phyloP scores from a whole-genome alignment of 1,140 invertebrate genomes.

The Pseudomyrmex sp. region DNA sequence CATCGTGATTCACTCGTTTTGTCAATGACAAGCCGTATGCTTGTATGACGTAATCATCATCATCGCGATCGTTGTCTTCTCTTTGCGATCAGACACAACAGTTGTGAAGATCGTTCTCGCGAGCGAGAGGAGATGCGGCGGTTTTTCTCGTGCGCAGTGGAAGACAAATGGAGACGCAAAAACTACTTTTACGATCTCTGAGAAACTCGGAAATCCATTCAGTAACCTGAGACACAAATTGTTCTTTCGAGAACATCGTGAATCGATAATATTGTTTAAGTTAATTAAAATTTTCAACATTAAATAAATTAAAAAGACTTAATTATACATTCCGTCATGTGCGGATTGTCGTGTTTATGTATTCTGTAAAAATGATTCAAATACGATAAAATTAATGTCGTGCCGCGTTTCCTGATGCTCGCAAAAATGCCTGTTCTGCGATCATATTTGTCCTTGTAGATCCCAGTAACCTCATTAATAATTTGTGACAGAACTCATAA shows the following conservation, averaged over 20 bases:
- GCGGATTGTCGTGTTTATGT: too few relatives aligned
- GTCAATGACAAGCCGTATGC: not conserved
- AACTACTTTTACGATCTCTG: not conserved
- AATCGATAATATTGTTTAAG: too few relatives aligned
- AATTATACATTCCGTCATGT: too few relatives aligned
- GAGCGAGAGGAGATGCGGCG: slow-evolving; percentile 4
- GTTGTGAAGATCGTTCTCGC: slow-evolving; percentile 5
- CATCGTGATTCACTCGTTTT: slow-evolving; percentile 66
- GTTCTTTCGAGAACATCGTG: too few relatives aligned
- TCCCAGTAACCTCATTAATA: not conserved
- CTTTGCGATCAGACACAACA: not conserved
- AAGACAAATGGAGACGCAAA: slow-evolving; percentile 13
- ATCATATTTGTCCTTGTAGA: not conserved
- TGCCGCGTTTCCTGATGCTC: not conserved
- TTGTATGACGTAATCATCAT: slow-evolving; percentile 11
- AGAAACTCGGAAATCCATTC: too few relatives aligned
- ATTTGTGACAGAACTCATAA: not conserved
- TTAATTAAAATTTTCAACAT: too few relatives aligned
- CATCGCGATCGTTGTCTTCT: not conserved
- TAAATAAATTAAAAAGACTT: too few relatives aligned
- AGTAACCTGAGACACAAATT: too few relatives aligned
- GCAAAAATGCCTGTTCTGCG: slow-evolving; percentile 24
- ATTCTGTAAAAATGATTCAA: not conserved
- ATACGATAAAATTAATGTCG: too few relatives aligned
- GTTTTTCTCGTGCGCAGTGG: not conserved